Evolutionary conservation across 2,113 vertebrate species (phyloP), one percentile per base, ranked within the genome.

Genomic region (Cinclus mexicanus): DNA sequence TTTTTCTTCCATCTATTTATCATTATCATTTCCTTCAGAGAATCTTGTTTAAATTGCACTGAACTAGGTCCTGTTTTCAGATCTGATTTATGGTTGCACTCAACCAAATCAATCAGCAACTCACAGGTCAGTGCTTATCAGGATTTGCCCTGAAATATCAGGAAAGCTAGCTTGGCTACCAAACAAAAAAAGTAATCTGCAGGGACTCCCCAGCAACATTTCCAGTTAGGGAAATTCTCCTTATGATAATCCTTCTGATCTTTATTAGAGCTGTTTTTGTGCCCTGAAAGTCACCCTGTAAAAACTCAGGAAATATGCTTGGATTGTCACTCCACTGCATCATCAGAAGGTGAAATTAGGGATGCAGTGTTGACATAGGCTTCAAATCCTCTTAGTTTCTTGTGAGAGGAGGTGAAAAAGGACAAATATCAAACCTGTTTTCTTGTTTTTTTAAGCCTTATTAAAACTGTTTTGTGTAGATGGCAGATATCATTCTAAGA

Each of bases 31-130:
- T 47, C 69, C 46, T 91, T 78, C 64, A 82, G 74, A 37, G 44
- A 75, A 50, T 90, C 14, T 94, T 9, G 8, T 91, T 95, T 90
- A 91, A 93, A 80, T 69, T 33, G 61, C 46, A 82, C 68, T 92
- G 74, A 87, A 44, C 46, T 59, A 14, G 22, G 25, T 8, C 60
- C 63, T 89, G 25, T 94, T 95, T 90, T 92, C 83, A 93, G 68
- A 87, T 47, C 56, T 95, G 83, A 94, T 97, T 95, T 94, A 88
- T 95, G 86, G 67, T 70, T 57, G 16, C 7, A 16, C 29, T 93
- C 31, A 41, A 19, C 7, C 1, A 22, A 94, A 92, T 41, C 42
- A 67, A 53, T 57, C 69, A 69, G 52, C 23, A 84, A 2, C 60
- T 81, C 47, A 69, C 24, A 87, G 57, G 63, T 69, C 74, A 76